Base-by-base conservation (phyloP, 2,113 vertebrate species). In the Oreochromis spilurus region DNA sequence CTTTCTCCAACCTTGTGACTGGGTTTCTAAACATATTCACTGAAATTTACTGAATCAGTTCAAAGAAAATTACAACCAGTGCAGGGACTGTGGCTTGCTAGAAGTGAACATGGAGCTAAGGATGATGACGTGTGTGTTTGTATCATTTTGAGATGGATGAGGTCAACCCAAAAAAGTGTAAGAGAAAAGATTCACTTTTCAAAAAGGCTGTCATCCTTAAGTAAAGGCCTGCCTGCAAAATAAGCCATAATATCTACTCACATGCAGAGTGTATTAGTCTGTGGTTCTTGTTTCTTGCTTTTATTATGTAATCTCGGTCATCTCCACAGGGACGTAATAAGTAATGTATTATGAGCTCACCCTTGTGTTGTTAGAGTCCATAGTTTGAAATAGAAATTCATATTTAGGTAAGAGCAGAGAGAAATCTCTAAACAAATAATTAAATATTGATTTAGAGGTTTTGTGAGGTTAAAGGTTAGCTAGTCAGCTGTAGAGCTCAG, bases 341-440 rank as follows among this genome's bases (percentile, higher is more conserved):
- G 54, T 84, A 4, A 91, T 84, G 60, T 62, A 60, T 82, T 84
- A 26, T 89, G 77, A 87, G 81, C 17, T 83, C 67, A 65, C n/a
- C 16, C 17, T 60, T 54, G 13, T 62, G 58, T 31, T 81, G 26
- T n/a, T 50, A 40, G 62, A 24, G 75, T 77, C 36, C 80, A 78
- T 67, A 78, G 55, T 83, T 67, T 85, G 57, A 16, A 19, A 6
- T 26, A 16, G 11, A 38, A 57, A 34, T 52, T 50, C 17, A 50
- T 72, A 72, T 72, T 72, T 48, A 52, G 45, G 17, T 52, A 34
- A 52, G 10, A 48, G 29, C 45, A 52, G 40, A 45, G 70, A 12
- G 6, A 50, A 52, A 13, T 31, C 45, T 31, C 72, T 52, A 77
- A 52, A 77, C 26, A 50, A 31, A n/a, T 8, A 77, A 77, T 50